Evolutionary conservation across 2,888 invertebrate species (phyloP), one percentile per base, ranked within the genome.

Genomic region (Idaea biselata): DNA sequence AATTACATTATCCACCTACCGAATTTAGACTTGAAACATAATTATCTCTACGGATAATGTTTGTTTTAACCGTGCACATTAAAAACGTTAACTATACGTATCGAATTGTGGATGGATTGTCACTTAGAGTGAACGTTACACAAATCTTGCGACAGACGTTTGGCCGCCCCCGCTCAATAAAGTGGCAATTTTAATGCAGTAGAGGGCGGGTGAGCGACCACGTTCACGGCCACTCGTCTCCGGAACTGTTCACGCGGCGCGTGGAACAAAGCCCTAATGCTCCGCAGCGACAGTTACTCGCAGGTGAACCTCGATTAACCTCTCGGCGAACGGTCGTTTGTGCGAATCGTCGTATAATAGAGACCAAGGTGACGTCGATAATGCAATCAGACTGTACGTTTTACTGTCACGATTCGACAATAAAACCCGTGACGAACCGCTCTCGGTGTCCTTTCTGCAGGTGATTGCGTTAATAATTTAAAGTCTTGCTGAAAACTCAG

Each of bases 281-380:
- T 76, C 62, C 71, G 70, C 72, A 68, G 64, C 75, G 80, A 83
- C 89, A 85, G 86, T 87, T 86, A 86, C 73, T 74, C 81, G 79
- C 88, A 89, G 88, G 88, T 90, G 87, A 87, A 81, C 82, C 76
- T 75, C 82, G 81, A 89, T 87, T 88, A 87, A 89, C 88, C 86
- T 86, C 84, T 88, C 84, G 78, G 67, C 80, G 78, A 77, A 76
- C 82, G 84, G 86, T 86, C 86, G 84, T 88, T 86, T 81, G 77
- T 78, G 79, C 76, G 78, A 83, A 83, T 78, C 74, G 74, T 72
- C 75, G 80, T 83, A 80, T 76, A 85, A 83, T 55, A 55, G 16
- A 11, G 16, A 44, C 55, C n/a, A 86, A 84, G 83, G 84, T 78
- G 72, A 74, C 79, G 76, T 67, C 67, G 79, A 83, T 82, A 83